Conservation (phyloP, 35 echinoderm and acorn worm genomes). For the Heliocidaris erythrogramma region DNA sequence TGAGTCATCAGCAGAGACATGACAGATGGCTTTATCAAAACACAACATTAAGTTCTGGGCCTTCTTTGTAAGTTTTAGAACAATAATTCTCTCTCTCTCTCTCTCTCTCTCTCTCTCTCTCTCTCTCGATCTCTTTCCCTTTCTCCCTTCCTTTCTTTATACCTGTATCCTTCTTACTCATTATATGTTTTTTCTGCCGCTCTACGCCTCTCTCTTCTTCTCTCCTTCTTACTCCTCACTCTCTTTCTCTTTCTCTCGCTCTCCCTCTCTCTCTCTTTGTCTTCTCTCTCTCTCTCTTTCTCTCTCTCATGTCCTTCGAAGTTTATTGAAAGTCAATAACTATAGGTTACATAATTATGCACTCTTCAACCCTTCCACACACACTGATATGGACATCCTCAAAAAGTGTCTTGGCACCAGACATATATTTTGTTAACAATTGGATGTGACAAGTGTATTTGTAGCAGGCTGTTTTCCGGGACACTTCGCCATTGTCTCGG, state of each 20-base stretch:
- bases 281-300: too few species aligned
- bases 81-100: not conserved
- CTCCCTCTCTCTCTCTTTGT: too few species aligned
- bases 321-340: too few species aligned
- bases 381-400: not conserved
- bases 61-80: too few species aligned
- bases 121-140: not conserved
- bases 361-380: not conserved
- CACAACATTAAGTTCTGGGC: too few species aligned
- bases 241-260: not conserved
- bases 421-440: not conserved
- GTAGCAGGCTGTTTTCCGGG: not conserved
- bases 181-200: not conserved
- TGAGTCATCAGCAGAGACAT: too few species aligned
- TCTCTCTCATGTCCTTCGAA: too few species aligned
- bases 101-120: not conserved
- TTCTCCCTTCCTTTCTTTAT: not conserved
- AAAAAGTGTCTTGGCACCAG: not conserved
- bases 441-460: not conserved
- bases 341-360: not conserved
- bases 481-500: conserved; percentile 1
- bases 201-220: not conserved
- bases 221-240: not conserved
- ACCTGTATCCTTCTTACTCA: not conserved
- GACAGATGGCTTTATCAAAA: too few species aligned